A percentile compares a stretch with the other conserved stretches of the same genome.
Conservation (phyloP, 2,888 invertebrate genomes). For the Autographa pulchrina region DNA sequence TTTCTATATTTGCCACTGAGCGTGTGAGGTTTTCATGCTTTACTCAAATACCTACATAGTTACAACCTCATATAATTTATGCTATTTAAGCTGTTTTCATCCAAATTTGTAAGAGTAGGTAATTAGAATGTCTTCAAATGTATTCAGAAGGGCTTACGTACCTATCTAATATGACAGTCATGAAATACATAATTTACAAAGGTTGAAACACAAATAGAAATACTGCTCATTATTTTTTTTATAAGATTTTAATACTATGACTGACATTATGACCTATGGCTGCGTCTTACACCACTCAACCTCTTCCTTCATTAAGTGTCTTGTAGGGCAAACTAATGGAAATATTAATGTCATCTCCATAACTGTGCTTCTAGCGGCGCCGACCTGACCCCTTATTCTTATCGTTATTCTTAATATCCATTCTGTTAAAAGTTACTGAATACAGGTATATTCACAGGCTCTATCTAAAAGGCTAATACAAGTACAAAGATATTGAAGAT, state of each 20-base stretch:
- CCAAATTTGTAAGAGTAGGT: too few relatives aligned
- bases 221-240: too few relatives aligned
- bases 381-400: background rate
- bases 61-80: too few relatives aligned
- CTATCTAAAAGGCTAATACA: background rate
- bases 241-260: background rate
- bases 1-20: too few relatives aligned
- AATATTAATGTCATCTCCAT: constrained; percentile 4
- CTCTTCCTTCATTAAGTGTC: constrained; percentile 2
- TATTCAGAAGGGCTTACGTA: too few relatives aligned
- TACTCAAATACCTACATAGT: too few relatives aligned
- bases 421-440: background rate
- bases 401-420: background rate
- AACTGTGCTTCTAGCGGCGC: constrained; percentile 1
- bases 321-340: background rate
- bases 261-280: constrained; percentile 4
- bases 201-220: too few relatives aligned
- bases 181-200: too few relatives aligned
- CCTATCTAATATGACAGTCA: too few relatives aligned
- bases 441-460: background rate
- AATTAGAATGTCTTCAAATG: too few relatives aligned
- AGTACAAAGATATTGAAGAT: background rate
- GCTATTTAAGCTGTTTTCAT: too few relatives aligned
- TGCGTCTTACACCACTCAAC: background rate
- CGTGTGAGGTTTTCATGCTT: too few relatives aligned